Conservation (phyloP, 1,140 invertebrate genomes). For the Telenomus remus region DNA sequence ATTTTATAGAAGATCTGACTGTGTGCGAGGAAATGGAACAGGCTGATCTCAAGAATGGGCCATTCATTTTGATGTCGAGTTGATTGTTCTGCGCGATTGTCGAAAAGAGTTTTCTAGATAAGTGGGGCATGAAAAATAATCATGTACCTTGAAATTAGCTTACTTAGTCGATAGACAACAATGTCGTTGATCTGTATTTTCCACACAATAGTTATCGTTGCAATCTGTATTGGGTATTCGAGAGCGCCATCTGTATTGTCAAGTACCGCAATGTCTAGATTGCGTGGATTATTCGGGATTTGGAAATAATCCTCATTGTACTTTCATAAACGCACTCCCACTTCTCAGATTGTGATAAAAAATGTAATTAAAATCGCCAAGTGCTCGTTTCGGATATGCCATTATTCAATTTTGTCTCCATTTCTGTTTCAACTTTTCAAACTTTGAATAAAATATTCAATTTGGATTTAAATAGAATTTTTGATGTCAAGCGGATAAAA, state of each 20-base stretch:
- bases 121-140: slow-evolving; percentile 56
- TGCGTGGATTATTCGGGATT: slow-evolving; percentile 19
- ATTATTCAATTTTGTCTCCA: background rate
- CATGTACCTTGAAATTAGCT: slow-evolving; percentile 46
- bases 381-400: background rate
- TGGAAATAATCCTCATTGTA: slow-evolving; percentile 34
- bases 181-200: slow-evolving; percentile 50
- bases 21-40: background rate
- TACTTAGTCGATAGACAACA: slow-evolving; percentile 51
- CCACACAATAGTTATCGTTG: slow-evolving; percentile 38
- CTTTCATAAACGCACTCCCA: slow-evolving; percentile 16
- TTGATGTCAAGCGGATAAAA: no score
- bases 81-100: slow-evolving; percentile 34
- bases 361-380: slow-evolving; percentile 3
- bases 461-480: no score
- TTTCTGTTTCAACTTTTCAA: background rate
- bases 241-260: slow-evolving; percentile 29
- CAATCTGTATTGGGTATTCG: slow-evolving; percentile 33
- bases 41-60: slow-evolving; percentile 26
- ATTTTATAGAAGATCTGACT: background rate
- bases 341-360: slow-evolving; percentile 7
- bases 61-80: slow-evolving; percentile 43
- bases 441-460: no score
- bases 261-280: slow-evolving; percentile 39
- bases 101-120: slow-evolving; percentile 31